phyloP scores from a whole-genome alignment of 2,113 vertebrate genomes.

The Gambusia affinis region DNA sequence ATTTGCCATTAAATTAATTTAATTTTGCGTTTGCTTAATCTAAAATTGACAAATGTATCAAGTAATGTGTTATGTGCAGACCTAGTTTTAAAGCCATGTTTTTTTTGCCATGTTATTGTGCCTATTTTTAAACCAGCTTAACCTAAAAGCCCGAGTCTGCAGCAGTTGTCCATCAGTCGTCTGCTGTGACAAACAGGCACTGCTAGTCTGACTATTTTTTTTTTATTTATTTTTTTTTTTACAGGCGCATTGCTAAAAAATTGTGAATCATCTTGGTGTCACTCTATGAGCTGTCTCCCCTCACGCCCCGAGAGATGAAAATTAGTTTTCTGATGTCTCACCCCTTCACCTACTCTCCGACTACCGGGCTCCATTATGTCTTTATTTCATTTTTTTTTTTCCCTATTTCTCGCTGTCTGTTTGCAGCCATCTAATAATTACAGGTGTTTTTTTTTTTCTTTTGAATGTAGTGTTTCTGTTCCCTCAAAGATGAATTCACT shows the following conservation, averaged over 20 bases:
- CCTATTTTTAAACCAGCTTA: slow-evolving; percentile 31
- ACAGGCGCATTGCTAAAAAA: slow-evolving; percentile 54
- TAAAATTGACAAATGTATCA: too few relatives aligned
- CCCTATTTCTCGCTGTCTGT: slow-evolving; percentile 6
- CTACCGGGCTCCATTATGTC: not conserved
- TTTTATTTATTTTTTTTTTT: too few relatives aligned
- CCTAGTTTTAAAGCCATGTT: not conserved
- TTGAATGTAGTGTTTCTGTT: slow-evolving; percentile 33
- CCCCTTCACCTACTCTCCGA: slow-evolving; percentile 11
- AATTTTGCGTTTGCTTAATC: too few relatives aligned
- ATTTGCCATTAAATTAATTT: not conserved
- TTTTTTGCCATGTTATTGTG: not conserved
- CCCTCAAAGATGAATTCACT: slow-evolving; percentile 41
- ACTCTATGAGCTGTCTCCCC: slow-evolving; percentile 26
- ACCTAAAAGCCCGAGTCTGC: slow-evolving; percentile 59
- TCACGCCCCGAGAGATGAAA: slow-evolving; percentile 22
- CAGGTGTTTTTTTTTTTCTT: slow-evolving; percentile 40
- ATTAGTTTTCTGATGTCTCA: slow-evolving; percentile 39
- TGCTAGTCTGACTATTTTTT: slow-evolving; percentile 34
- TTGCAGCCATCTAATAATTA: slow-evolving; percentile 64
- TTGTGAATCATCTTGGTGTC: slow-evolving; percentile 70
- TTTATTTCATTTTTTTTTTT: not conserved
- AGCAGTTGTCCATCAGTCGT: slow-evolving; percentile 66
- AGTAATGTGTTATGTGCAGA: not conserved
- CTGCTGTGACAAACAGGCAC: slow-evolving; percentile 59